Conservation (phyloP, 1,140 invertebrate species). For the Camponotus floridanus region DNA sequence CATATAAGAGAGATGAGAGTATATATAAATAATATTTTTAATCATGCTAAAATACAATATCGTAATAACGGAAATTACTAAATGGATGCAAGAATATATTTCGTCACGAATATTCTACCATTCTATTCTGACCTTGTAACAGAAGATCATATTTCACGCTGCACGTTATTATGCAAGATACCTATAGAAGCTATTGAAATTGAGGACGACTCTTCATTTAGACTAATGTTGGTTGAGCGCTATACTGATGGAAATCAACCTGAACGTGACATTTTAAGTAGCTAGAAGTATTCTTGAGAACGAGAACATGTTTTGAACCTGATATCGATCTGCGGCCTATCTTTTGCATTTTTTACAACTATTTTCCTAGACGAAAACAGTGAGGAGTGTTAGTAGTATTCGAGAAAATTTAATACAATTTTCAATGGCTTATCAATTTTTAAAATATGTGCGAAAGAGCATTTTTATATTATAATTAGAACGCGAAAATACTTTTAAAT, state of each 20-base stretch:
- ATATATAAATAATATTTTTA: neutral
- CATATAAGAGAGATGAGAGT: neutral
- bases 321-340: neutral
- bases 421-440: conserved; percentile 11
- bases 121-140: conserved; percentile 12
- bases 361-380: conserved; percentile 1
- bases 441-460: neutral
- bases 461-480: neutral
- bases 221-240: conserved; percentile 8
- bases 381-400: neutral
- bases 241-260: conserved; percentile 26
- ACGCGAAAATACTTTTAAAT: conserved; percentile 1
- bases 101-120: neutral
- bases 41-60: neutral
- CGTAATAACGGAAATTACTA: neutral
- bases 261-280: conserved; percentile 51
- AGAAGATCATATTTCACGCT: neutral
- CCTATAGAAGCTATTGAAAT: conserved; percentile 18
- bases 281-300: conserved; percentile 6
- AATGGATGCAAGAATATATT: neutral
- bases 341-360: neutral
- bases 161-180: conserved; percentile 5
- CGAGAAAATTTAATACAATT: neutral
- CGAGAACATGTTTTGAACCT: conserved; percentile 12
- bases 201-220: conserved; percentile 24